Evolutionary conservation across 37 sponge, comb jelly and placozoan species (phyloP), one percentile per base, ranked within the genome.

Genomic region (Theonella swinhoei): DNA sequence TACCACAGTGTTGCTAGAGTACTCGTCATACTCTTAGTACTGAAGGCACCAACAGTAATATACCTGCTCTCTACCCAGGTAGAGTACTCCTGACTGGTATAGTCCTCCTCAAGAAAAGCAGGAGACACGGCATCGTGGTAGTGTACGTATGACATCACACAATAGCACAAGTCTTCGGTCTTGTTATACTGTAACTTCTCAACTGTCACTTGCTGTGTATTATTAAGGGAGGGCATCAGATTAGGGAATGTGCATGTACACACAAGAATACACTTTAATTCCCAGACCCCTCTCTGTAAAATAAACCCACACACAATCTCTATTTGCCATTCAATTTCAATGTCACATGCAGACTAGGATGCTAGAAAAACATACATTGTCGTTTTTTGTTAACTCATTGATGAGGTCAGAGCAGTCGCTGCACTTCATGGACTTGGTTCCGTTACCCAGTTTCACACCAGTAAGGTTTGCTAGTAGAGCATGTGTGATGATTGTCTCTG

Each of bases 51-150:
- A 14, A 3, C 5, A 61, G 8, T 11, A 64, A 64, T 87, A 58
- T 25, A 93, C 94, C 47, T 82, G 90, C 94, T 93, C 65, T 93
- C 94, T 33, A 86, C 83, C 94, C 94, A 93, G 30, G 94, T 88
- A 43, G 94, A 93, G 64, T 93, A 93, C 30, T 86, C 69, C 11
- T 23, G 62, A 39, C 87, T 73, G 25, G 23, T 11, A 40, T 85
- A 73, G 31, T 68, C 69, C 2, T 47, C 54, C 0, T 8, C 37
- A 4, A 73, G 63, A 39, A 93, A 89, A 14, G 89, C 87, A 20
- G 94, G 94, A 36, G 94, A 93, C 64, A n/a, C 29, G 24, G 94
- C 87, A 3, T 22, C 36, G 41, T 83, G 87, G 8, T 40, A 58
- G 54, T 78, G 74, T 5, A 82, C 81, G 25, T 34, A 82, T n/a